Evolutionary conservation across 2,113 vertebrate genomes (phyloP), one percentile per base, ranked within the genome.

Genomic region (Ochotona curzoniae): DNA sequence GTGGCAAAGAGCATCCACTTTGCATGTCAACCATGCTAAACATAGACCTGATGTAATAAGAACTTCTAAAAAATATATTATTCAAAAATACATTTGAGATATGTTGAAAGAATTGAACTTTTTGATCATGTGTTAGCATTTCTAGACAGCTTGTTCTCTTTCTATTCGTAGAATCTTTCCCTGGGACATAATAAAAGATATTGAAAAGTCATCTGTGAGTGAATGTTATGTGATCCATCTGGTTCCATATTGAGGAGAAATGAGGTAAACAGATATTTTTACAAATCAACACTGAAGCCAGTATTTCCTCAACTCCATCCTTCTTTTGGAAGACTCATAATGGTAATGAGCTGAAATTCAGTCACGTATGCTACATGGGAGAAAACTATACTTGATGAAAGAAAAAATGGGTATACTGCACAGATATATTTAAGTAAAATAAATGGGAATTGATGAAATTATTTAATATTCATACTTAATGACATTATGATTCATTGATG

Each of bases 1-100:
- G 30, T 67, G 25, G 71, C 73, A 95, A 91, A 92, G 73, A 84
- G 38, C 80, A 91, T 91, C 38, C 13, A 35, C 32, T 87, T 78
- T 93, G 54, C 15, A 32, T 49, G 83, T 63, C 80, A 95, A 69
- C 6, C 10, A 21, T 89, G 61, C n/a, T n/a, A n/a, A 78, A 95
- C 17, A 60, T 60, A 60, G 5, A 89, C 20, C 66, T 7, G 11
- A 76, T 38, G 75, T 32, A 54, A 67, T 4, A 70, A 87, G 47
- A 74, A 87, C 64, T 57, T 21, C 87, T 90, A 71, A 25, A 69
- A 44, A 44, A 44, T 44, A 83, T 9, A 83, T 60, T 73, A 63
- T 71, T 90, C 80, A 26, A 30, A 88, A 76, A 94, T 83, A 69
- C 70, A 64, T 32, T 60, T 60, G 5, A 67, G 87, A 47, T 69